A percentile compares a stretch with the other conserved stretches of the same genome.
These are phyloP conservation scores for Odontamblyopus rebecca DNA, from an alignment of 2,797 vertebrate species.

Conservation along the genomic window DNA sequence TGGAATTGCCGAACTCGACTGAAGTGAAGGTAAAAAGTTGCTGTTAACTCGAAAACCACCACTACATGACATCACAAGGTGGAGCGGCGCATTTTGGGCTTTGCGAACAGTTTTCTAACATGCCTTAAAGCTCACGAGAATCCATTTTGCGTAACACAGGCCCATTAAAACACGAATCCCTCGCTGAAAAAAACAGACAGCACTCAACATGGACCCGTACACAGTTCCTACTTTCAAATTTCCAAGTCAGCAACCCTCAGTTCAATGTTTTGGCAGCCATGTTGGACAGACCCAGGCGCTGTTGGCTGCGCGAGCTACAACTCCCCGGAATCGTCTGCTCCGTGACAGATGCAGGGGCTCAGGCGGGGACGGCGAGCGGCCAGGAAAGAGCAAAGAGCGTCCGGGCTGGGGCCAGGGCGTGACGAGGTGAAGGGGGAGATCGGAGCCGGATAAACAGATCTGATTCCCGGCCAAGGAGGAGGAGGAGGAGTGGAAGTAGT, in stretches of 20 bases:
- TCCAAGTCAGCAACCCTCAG: not conserved
- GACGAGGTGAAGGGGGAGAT: conserved; percentile 21
- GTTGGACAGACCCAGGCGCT: conserved; percentile 37
- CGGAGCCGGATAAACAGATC: conserved; percentile 72
- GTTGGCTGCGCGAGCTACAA: conserved; percentile 37
- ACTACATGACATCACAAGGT: no score
- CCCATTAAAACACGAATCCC: no score
- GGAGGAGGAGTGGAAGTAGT: no score
- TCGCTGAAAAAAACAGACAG: no score
- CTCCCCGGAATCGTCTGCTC: conserved; percentile 49
- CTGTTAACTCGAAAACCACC: no score
- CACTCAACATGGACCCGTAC: not conserved
- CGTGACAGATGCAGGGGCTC: conserved; percentile 66
- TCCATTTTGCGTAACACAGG: no score
- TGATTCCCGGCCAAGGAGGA: not conserved
- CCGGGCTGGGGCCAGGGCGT: conserved; percentile 18
- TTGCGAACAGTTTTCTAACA: no score
- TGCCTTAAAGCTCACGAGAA: no score
- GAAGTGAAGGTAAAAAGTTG: no score
- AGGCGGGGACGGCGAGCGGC: conserved; percentile 55
- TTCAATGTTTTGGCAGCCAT: not conserved
- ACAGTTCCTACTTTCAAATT: not conserved
- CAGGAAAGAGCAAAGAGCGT: conserved; percentile 6
- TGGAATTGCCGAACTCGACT: no score
- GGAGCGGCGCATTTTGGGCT: no score